Conservation (phyloP, 2,797 vertebrate genomes). For the Prionace glauca region DNA sequence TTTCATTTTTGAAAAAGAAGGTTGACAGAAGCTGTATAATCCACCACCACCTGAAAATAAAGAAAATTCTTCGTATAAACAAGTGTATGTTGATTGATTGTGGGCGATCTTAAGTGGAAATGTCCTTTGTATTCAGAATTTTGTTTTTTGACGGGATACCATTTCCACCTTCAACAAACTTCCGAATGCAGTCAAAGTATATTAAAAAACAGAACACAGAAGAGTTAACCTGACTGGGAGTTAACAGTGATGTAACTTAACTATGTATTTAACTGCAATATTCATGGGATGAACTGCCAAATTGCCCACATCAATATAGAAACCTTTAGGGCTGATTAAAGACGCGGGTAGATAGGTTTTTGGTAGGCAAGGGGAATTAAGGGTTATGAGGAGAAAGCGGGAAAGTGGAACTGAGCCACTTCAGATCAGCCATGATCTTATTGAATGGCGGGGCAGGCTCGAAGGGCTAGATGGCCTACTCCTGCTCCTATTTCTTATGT, state of each 20-base stretch:
- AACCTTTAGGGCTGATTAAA: background rate
- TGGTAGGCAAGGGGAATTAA: too few relatives aligned
- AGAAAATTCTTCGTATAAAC: background rate
- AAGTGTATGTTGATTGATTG: background rate
- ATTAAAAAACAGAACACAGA: background rate
- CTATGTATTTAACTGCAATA: background rate
- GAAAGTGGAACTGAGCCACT: too few relatives aligned
- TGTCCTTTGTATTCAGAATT: background rate
- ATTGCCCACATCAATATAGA: background rate
- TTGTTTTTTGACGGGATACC: background rate
- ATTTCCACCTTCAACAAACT: background rate
- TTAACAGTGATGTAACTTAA: background rate
- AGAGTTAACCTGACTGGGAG: background rate
- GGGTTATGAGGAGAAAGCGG: too few relatives aligned
- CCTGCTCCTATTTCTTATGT: too few relatives aligned
- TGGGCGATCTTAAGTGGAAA: background rate
- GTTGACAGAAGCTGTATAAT: background rate
- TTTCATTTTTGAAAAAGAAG: background rate
- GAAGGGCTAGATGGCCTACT: too few relatives aligned
- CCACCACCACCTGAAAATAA: background rate
- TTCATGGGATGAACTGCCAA: background rate
- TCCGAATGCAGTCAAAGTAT: background rate
- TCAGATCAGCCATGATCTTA: too few relatives aligned
- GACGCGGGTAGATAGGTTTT: too few relatives aligned
- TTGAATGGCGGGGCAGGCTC: too few relatives aligned